These are phyloP conservation scores for Dromaius novaehollandiae DNA, from an alignment of 2,113 vertebrate species.

Conservation along the genomic window DNA sequence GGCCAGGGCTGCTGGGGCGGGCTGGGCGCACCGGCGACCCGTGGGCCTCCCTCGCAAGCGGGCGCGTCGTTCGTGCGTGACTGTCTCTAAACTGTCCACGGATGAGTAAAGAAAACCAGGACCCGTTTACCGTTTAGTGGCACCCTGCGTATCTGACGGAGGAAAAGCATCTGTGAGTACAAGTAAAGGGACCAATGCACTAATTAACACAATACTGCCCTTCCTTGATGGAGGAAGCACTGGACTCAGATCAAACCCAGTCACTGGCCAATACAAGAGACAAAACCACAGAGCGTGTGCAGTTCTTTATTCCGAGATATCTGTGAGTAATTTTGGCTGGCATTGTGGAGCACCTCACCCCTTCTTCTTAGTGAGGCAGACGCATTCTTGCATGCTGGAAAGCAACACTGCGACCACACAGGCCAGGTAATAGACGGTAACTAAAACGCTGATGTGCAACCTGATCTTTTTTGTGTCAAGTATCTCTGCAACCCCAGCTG, in stretches of 20 bases:
- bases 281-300: not conserved
- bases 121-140: not conserved
- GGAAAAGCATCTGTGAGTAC: not conserved
- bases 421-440: constrained; percentile 4
- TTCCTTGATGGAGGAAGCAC: not conserved
- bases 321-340: not conserved
- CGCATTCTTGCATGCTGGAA: not conserved
- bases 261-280: not conserved
- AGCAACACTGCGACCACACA: not conserved
- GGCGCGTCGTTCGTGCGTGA: not conserved
- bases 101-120: not conserved
- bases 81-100: not conserved
- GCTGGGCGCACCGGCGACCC: not conserved
- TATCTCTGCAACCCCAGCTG: not conserved
- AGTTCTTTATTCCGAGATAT: constrained; percentile 38
- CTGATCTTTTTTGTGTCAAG: not conserved
- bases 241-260: not conserved
- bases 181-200: not conserved
- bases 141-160: not conserved
- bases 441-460: not conserved
- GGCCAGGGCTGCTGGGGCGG: not conserved
- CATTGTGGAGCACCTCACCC: constrained; percentile 22
- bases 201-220: not conserved
- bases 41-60: not conserved
- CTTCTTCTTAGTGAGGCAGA: not conserved